These are phyloP conservation scores for Tethya wilhelma DNA, from an alignment of 37 sponge, comb jelly and placozoan genomes.

Conservation along the genomic window DNA sequence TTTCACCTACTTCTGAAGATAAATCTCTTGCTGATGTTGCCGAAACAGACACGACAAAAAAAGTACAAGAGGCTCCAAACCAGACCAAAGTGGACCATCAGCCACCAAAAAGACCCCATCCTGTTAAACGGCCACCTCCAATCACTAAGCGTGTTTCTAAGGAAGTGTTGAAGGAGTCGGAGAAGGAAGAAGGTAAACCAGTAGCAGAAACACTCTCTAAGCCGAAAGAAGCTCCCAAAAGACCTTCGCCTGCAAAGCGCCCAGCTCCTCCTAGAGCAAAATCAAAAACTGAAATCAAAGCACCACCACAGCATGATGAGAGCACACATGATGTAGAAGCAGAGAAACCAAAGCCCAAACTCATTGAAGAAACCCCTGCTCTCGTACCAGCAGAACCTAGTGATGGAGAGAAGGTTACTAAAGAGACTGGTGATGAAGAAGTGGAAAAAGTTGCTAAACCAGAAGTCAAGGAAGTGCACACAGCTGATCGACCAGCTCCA, in stretches of 20 bases:
- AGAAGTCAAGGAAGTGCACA: neutral
- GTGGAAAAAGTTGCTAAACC: neutral
- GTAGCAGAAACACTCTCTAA: neutral
- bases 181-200: neutral
- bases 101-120: neutral
- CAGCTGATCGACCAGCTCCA: neutral
- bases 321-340: too few species aligned
- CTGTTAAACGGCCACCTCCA: conserved; percentile 1
- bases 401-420: neutral
- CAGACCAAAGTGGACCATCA: neutral
- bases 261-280: too few species aligned
- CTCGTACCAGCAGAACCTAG: too few species aligned
- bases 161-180: neutral
- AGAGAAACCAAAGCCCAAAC: too few species aligned
- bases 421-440: neutral
- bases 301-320: too few species aligned
- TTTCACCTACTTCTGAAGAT: neutral
- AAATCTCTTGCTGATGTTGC: neutral
- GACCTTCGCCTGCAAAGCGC: too few species aligned
- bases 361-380: too few species aligned
- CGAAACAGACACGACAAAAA: neutral
- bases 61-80: neutral
- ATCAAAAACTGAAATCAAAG: too few species aligned
- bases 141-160: neutral
- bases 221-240: too few species aligned